phyloP scores from a whole-genome alignment of 1,140 invertebrate species.

The Pseudoatta argentina region DNA sequence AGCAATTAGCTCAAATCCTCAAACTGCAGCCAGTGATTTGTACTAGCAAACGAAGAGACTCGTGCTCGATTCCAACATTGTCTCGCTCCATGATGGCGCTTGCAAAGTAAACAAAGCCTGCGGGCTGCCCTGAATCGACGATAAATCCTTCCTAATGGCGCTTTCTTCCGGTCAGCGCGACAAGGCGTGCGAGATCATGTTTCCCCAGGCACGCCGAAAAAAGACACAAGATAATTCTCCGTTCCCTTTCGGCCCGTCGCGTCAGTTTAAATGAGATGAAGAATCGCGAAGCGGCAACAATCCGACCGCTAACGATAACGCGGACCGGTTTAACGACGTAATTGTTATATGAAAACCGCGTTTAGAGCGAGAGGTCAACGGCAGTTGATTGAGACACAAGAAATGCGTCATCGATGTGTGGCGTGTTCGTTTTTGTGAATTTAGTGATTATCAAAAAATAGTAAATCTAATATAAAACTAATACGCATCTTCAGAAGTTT shows the following conservation, averaged over 20 bases:
- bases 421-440: not conserved
- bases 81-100: slow-evolving; percentile 32
- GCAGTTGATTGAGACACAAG: not conserved
- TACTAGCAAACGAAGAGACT: not conserved
- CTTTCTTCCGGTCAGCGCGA: slow-evolving; percentile 55
- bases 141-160: slow-evolving; percentile 60
- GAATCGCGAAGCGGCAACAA: slow-evolving; percentile 25
- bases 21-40: slow-evolving; percentile 6
- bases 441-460: slow-evolving; percentile 18
- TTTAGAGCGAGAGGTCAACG: not conserved
- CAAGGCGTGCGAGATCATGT: slow-evolving; percentile 19
- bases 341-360: slow-evolving; percentile 33
- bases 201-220: slow-evolving; percentile 15
- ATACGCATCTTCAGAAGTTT: not conserved
- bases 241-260: not conserved
- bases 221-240: not conserved
- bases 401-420: not conserved
- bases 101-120: slow-evolving; percentile 54
- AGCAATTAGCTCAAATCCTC: not conserved
- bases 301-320: slow-evolving; percentile 15
- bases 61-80: slow-evolving; percentile 31
- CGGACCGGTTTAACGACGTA: slow-evolving; percentile 32
- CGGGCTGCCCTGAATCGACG: slow-evolving; percentile 12
- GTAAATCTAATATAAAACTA: slow-evolving; percentile 30
- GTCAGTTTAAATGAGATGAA: slow-evolving; percentile 15